Base-by-base conservation (phyloP, 2,888 invertebrate genomes). In the Dasysyrphus tricinctus region DNA sequence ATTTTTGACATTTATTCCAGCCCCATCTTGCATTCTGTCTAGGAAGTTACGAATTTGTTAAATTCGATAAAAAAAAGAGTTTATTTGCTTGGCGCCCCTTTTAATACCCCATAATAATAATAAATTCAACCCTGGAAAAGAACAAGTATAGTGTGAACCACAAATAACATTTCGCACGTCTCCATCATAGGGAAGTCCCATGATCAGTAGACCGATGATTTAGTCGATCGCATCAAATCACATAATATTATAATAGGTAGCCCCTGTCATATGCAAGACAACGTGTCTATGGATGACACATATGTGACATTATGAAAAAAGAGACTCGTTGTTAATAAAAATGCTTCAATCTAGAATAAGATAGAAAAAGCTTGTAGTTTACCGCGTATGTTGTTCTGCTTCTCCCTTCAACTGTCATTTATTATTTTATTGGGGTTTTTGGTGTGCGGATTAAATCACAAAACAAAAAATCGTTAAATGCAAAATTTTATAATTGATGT, bases 191-290 rank as follows among this genome's bases (percentile, higher is more conserved):
- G 81, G 81, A 77, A 82, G 65, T 77, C 42, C 49, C 65, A 72
- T 77, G 77, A 54, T 77, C 73, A 77, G 34, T 65, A 47, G 72
- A 82, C 81, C 81, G 65, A 47, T 16, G 32, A 65, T 72, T 77
- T 77, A 19, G n/a, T 65, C 32, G 34, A 51, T 65, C 65, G 34
- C 47, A 47, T 69, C 49, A 37, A 19, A 51, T 51, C 37, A 59
- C 59, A 42, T 61, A 24, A n/a, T 42, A 39, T 59, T 37, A 39
- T 19, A 5, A 39, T 19, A 47, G 2, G 19, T 19, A 16, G 19
- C 49, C 34, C 12, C n/a, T 47, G 47, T 32, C 11, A 34, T 32
- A 65, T 19, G 34, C 24, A 47, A 65, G 65, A 47, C 65, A 65
- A 16, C 16, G 5, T 65, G 32, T 65, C 65, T 44, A 11, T 63